Conservation (phyloP, 2,113 vertebrate genomes). For the Mormoops blainvillei region DNA sequence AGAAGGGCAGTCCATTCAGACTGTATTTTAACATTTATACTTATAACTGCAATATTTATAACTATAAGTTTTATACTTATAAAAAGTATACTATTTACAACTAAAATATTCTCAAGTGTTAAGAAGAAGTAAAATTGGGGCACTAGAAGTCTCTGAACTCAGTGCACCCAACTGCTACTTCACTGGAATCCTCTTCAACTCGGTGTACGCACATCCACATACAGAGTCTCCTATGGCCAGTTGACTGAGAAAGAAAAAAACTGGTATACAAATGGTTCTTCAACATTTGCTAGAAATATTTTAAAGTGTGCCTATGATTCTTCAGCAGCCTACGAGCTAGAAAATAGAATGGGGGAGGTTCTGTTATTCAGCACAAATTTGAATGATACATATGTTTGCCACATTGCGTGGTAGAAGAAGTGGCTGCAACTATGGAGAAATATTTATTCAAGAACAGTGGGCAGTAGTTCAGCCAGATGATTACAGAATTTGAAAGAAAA, state of each 20-base stretch:
- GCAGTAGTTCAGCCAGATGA: neutral
- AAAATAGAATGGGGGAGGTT: neutral
- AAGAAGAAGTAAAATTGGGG: neutral
- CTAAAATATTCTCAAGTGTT: neutral
- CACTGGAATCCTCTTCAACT: neutral
- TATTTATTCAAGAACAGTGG: neutral
- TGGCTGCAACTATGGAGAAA: neutral
- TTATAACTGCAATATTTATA: neutral
- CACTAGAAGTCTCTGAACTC: neutral
- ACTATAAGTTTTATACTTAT: neutral
- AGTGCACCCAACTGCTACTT: neutral
- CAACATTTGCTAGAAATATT: neutral
- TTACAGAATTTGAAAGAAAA: neutral
- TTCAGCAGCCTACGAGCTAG: neutral
- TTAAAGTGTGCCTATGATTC: neutral
- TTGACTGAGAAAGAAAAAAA: neutral
- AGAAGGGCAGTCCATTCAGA: neutral
- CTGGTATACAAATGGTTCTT: neutral
- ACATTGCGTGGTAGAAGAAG: neutral
- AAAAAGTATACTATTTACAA: neutral
- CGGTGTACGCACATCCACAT: too few relatives aligned
- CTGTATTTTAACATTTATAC: neutral
- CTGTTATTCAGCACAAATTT: neutral
- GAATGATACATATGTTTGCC: neutral
- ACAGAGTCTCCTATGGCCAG: neutral